Conservation (phyloP, 2,113 vertebrate genomes). For the Aegithalos caudatus region DNA sequence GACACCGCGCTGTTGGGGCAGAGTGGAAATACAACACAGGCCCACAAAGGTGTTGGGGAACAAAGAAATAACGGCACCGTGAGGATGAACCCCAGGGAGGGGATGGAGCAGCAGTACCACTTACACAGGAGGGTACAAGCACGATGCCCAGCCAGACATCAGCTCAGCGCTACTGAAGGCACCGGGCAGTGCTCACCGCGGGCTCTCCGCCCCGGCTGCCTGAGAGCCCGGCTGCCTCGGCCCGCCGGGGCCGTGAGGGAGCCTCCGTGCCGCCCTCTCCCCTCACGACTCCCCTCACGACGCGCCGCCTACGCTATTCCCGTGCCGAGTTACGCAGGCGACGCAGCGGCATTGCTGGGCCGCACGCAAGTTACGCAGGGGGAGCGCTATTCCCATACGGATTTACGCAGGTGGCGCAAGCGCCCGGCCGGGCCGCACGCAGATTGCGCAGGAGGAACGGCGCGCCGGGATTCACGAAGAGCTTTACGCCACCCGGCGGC, state of each 20-base stretch:
- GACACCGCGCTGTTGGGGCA: not conserved
- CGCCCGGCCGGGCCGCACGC: not conserved
- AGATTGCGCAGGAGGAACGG: not conserved
- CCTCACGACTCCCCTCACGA: not conserved
- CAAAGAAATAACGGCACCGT: no score
- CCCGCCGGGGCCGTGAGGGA: accelerated
- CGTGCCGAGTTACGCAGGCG: not conserved
- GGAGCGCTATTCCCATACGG: not conserved
- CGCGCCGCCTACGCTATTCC: not conserved
- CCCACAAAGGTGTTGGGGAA: accelerated
- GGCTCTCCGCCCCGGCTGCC: not conserved
- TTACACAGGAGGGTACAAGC: accelerated
- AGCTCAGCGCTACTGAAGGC: not conserved
- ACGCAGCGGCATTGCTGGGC: accelerated
- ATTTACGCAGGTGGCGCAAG: not conserved
- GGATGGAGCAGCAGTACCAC: accelerated
- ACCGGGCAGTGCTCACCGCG: accelerated
- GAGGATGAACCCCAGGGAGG: not conserved
- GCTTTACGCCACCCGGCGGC: not conserved
- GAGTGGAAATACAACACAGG: accelerated
- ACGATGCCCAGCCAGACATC: accelerated
- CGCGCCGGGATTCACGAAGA: not conserved
- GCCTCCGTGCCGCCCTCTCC: accelerated
- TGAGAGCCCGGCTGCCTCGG: accelerated
- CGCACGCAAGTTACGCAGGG: not conserved